phyloP scores from a whole-genome alignment of 2,888 invertebrate species.

The Andrena camellia region DNA sequence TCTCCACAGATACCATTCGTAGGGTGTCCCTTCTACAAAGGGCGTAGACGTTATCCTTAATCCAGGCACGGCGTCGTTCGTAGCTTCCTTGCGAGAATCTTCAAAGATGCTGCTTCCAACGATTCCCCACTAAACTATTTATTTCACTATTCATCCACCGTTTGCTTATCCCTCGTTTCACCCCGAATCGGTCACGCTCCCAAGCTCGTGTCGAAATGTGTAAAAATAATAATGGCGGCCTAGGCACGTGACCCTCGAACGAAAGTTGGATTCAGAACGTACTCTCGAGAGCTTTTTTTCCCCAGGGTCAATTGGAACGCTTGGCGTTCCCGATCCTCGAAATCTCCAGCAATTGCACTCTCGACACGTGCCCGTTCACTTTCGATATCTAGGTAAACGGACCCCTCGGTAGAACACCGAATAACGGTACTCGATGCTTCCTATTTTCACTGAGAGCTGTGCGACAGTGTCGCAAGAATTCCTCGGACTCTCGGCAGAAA shows the following conservation, averaged over 20 bases:
- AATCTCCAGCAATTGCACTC: conserved; percentile 51
- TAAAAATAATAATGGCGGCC: conserved; percentile 6
- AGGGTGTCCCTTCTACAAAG: conserved; percentile 7
- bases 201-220: neutral
- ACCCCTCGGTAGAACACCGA: conserved; percentile 26
- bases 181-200: neutral
- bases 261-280: neutral
- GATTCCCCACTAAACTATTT: conserved; percentile 39
- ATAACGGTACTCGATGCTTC: conserved; percentile 62
- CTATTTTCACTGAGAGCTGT: conserved; percentile 51
- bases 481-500: neutral
- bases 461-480: conserved; percentile 46
- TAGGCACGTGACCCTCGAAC: neutral
- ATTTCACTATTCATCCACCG: conserved; percentile 27
- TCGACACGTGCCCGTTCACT: conserved; percentile 52
- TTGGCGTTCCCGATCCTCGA: neutral
- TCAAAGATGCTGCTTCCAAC: neutral
- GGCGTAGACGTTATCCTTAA: conserved; percentile 42
- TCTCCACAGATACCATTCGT: conserved; percentile 51
- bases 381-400: conserved; percentile 60
- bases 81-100: neutral
- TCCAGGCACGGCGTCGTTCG: neutral
- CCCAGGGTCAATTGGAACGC: neutral
- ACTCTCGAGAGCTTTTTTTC: neutral
- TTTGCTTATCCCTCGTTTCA: conserved; percentile 1